These are phyloP conservation scores for Vireo griseus DNA, from an alignment of 2,797 vertebrate species.

Conservation along the genomic window DNA sequence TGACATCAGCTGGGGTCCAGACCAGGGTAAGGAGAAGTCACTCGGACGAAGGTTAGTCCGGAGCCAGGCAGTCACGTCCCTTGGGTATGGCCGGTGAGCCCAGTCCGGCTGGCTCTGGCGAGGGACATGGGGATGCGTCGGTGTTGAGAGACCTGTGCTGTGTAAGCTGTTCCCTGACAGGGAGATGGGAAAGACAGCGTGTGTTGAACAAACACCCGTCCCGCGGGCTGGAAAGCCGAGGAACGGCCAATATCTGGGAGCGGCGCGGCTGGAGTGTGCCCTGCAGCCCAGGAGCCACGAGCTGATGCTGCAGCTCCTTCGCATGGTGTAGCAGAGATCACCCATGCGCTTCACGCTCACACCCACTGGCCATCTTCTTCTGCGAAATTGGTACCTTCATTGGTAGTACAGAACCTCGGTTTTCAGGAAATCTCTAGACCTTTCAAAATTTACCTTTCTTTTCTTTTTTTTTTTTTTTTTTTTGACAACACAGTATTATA, in stretches of 20 bases:
- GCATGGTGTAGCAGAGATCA: fast-evolving
- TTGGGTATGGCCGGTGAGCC: neutral
- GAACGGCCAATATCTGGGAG: fast-evolving
- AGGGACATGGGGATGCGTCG: fast-evolving
- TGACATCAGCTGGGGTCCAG: too few relatives aligned
- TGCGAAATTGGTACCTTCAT: fast-evolving
- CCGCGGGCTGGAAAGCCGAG: neutral
- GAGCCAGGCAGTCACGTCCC: neutral
- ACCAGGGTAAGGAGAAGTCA: fast-evolving
- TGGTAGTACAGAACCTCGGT: neutral
- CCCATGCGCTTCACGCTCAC: neutral
- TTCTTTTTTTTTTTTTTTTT: neutral
- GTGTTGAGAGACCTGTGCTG: neutral
- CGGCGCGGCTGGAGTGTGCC: neutral
- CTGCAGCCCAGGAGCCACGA: neutral
- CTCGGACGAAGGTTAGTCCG: fast-evolving
- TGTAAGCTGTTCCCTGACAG: fast-evolving
- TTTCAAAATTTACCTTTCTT: neutral
- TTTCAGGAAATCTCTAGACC: neutral
- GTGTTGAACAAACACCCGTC: neutral
- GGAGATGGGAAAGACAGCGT: neutral
- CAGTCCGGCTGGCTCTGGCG: neutral
- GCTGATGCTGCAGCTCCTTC: neutral
- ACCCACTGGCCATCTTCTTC: neutral
- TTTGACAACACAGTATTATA: neutral